Evolutionary conservation across 2,113 vertebrate species (phyloP), one percentile per base, ranked within the genome.

Genomic region (Accipiter cooperii): DNA sequence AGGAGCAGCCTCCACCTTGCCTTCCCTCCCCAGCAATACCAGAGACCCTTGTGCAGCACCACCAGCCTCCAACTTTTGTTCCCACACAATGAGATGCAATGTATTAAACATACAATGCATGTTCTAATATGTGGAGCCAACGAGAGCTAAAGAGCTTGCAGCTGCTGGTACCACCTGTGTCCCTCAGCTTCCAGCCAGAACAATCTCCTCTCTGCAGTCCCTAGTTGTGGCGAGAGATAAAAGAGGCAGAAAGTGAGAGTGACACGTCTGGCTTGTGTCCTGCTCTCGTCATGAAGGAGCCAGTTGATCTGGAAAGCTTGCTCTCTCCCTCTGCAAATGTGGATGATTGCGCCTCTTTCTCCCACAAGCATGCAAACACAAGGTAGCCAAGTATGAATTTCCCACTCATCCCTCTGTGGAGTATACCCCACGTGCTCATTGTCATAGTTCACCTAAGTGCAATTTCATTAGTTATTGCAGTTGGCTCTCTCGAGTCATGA

Each of bases 161-260:
- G 97, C 96, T 97, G 96, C 94, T 93, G 93, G 88, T 97, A 94
- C 96, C 96, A 97, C 97, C 97, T 97, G 97, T 96, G 97, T 96
- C 97, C 94, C 90, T 94, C 92, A 16, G 58, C 81, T 97, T 97
- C 91, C 94, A 97, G 97, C 97, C 96, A 97, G 96, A 97, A 94
- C 92, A 93, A 94, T 97, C 91, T 95, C 95, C 84, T 93, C 78
- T 93, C 91, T 95, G 82, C 94, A 96, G 94, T 88, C 93, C 83
- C 91, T 96, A 84, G 96, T 96, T 96, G 96, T 97, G 94, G 89
- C 71, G 5, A 95, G 91, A 96, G 95, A 97, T 96, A 94, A 96
- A 96, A 95, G 93, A 97, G 87, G 89, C 86, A 94, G 89, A 95
- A 95, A 97, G 90, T 68, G 87, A 96, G 96, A 93, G 71, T 97